Evolutionary conservation across 2,797 vertebrate genomes (phyloP).

Genomic region (Hipposideros larvatus): DNA sequence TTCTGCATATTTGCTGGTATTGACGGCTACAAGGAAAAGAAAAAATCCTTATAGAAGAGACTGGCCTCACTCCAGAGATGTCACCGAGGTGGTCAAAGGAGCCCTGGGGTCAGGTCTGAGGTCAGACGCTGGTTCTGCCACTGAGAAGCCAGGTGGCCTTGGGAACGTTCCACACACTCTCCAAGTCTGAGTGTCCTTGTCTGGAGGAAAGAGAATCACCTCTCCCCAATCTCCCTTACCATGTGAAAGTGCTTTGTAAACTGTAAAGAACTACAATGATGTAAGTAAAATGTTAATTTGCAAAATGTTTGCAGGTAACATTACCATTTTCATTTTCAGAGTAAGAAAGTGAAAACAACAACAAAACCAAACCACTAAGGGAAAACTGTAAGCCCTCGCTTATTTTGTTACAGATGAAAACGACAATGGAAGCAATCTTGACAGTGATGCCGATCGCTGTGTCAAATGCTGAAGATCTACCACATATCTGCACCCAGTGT

Average conservation of each 20-base stretch:
- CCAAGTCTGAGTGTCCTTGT: background rate
- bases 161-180: background rate
- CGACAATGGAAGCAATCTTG: background rate
- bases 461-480: background rate
- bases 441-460: background rate
- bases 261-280: background rate
- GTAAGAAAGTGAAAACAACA: conserved; percentile 9
- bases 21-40: conserved; percentile 92
- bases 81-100: background rate
- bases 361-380: background rate
- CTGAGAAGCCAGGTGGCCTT: background rate
- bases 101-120: background rate
- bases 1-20: conserved; percentile 98
- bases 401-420: conserved; percentile 20
- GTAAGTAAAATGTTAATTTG: background rate
- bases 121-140: background rate
- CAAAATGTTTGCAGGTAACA: background rate
- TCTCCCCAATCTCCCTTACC: background rate
- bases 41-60: background rate
- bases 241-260: background rate
- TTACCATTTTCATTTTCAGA: background rate
- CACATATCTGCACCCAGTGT: background rate
- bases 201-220: background rate
- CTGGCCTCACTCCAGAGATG: background rate
- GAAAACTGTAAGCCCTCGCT: background rate